phyloP scores from a whole-genome alignment of 2,888 invertebrate genomes.

The Pollenia angustigena region DNA sequence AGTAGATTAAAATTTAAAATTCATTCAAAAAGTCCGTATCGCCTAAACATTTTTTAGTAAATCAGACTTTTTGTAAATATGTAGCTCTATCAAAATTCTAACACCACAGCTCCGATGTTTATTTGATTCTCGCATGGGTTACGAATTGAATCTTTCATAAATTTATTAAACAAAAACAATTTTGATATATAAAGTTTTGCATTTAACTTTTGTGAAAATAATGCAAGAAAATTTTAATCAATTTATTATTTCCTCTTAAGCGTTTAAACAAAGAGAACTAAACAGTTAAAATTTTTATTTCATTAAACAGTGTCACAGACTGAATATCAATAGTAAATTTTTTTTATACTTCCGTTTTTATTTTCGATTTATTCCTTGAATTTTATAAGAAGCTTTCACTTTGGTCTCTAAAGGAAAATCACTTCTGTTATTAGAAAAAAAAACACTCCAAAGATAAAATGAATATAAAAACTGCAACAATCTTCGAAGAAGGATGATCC shows the following conservation, averaged over 20 bases:
- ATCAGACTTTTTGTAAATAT: no score
- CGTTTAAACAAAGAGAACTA: neutral
- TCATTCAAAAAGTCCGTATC: no score
- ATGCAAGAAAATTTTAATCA: neutral
- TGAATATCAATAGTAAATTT: constrained; percentile 34
- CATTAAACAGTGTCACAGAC: constrained; percentile 39
- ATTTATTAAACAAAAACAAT: neutral
- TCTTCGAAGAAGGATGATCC: neutral
- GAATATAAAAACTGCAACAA: constrained; percentile 10
- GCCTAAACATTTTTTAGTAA: no score
- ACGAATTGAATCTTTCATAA: no score
- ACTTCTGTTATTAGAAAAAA: neutral
- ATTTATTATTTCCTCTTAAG: neutral
- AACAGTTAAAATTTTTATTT: no score
- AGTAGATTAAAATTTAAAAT: no score
- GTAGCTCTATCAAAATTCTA: no score
- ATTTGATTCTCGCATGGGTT: no score
- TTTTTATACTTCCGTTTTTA: constrained; percentile 12
- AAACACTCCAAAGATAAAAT: neutral
- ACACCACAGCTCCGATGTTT: no score
- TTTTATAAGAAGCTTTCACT: constrained; percentile 15
- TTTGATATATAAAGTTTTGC: neutral
- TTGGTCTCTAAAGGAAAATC: constrained; percentile 16
- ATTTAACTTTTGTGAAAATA: neutral
- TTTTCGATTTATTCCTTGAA: neutral